These are phyloP conservation scores for Apis mellifera DNA, from an alignment of 1,140 invertebrate species.

Conservation along the genomic window Amel_HAv3.1 CM009944.2:7571501-7572000, in stretches of 20 bases:
- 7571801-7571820: too few species aligned
- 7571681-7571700: constrained; percentile 7
- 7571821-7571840: not conserved
- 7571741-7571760: constrained; percentile 3
- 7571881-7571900: constrained; percentile 11
- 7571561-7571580: constrained; percentile 60
- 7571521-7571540: constrained; percentile 57
- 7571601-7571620: constrained; percentile 14
- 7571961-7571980: not conserved
- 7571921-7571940: constrained; percentile 52
- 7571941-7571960: constrained; percentile 63
- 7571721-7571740: constrained; percentile 19
- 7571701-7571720: constrained; percentile 63
- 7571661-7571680: constrained; percentile 45
- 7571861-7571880: not conserved
- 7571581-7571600: constrained; percentile 25
- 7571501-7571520: constrained; percentile 59
- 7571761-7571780: too few species aligned
- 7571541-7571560: constrained; percentile 39
- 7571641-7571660: constrained; percentile 18
- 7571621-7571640: constrained; percentile 29
- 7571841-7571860: not conserved
- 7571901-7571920: constrained; percentile 32
- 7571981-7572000: not conserved
- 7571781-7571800: not conserved